Conservation (phyloP, 1,140 invertebrate species). For the Drosophila kepulauana region DNA sequence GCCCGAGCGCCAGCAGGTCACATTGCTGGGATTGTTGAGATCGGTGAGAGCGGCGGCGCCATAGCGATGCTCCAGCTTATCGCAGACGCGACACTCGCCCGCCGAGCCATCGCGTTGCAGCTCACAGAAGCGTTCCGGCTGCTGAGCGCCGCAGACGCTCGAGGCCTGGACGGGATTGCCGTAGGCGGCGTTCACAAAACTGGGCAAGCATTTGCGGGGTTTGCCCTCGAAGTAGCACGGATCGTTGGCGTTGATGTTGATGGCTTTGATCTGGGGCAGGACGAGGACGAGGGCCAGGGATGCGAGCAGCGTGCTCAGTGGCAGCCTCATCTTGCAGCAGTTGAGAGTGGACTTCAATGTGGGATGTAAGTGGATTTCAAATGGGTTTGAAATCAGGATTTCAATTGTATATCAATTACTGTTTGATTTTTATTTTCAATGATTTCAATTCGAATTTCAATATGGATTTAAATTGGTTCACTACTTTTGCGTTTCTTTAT, state of each 20-base stretch:
- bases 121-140: conserved; percentile 90
- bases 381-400: not conserved
- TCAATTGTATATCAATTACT: not conserved
- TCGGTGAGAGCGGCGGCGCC: conserved; percentile 94
- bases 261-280: conserved; percentile 13
- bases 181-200: conserved; percentile 99
- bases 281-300: too few relatives aligned
- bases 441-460: too few relatives aligned
- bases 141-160: conserved; percentile 94
- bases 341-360: not conserved
- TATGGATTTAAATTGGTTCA: not conserved
- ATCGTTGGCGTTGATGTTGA: conserved; percentile 86
- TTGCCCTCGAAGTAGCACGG: conserved; percentile 96
- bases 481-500: not conserved
- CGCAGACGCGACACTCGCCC: conserved; percentile 94
- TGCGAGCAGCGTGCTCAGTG: not conserved
- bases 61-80: conserved; percentile 88
- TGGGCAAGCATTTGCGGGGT: conserved; percentile 95
- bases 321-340: conserved; percentile 34
- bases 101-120: conserved; percentile 86
- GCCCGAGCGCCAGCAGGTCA: conserved; percentile 98
- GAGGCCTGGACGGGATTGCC: conserved; percentile 94
- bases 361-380: too few relatives aligned
- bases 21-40: conserved; percentile 97
- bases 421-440: not conserved